Conservation (phyloP, 1,140 invertebrate genomes). For the Drosophila kohkoa region DNA sequence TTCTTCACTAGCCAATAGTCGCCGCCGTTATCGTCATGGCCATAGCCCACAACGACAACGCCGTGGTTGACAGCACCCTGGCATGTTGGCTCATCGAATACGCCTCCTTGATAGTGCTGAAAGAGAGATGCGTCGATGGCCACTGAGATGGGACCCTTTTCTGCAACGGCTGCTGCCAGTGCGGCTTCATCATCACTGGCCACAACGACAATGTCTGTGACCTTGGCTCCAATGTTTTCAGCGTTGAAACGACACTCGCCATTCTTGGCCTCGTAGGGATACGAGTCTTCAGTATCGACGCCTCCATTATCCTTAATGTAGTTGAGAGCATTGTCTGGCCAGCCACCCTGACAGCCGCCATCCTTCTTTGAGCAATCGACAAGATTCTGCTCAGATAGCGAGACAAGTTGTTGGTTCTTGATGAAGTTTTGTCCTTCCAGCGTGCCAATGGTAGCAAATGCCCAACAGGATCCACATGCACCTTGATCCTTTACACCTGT, state of each 20-base stretch:
- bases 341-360: slow-evolving; percentile 92
- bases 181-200: slow-evolving; percentile 87
- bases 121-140: slow-evolving; percentile 17
- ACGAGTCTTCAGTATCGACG: slow-evolving; percentile 90
- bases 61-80: slow-evolving; percentile 86
- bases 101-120: slow-evolving; percentile 15
- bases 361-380: slow-evolving; percentile 91
- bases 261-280: slow-evolving; percentile 90
- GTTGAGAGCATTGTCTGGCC: slow-evolving; percentile 90
- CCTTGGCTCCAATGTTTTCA: slow-evolving; percentile 22
- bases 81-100: slow-evolving; percentile 13
- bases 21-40: slow-evolving; percentile 85
- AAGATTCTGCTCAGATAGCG: slow-evolving; percentile 95
- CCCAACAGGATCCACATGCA: slow-evolving; percentile 96
- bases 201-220: slow-evolving; percentile 84
- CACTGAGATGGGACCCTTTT: slow-evolving; percentile 89
- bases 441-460: slow-evolving; percentile 94
- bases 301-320: slow-evolving; percentile 91
- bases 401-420: slow-evolving; percentile 88
- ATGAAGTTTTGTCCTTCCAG: slow-evolving; percentile 90
- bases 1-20: slow-evolving; percentile 90
- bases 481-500: slow-evolving; percentile 96
- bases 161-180: slow-evolving; percentile 89
- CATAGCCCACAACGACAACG: slow-evolving; percentile 90
- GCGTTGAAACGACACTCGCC: slow-evolving; percentile 78